Conservation (phyloP, 2,113 vertebrate species). For the Saimiri boliviensis region DNA sequence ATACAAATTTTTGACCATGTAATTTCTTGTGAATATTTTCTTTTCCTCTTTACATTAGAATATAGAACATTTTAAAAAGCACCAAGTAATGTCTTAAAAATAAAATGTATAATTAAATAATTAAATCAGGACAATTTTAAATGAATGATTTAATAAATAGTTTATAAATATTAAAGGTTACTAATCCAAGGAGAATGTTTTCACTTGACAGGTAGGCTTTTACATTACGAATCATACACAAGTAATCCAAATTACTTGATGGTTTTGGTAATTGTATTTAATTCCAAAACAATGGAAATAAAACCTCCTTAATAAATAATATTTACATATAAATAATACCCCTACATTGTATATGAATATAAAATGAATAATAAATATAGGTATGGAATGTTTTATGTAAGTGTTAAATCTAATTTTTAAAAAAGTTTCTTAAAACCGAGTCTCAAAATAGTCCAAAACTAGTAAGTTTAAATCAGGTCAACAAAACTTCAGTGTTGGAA, state of each 20-base stretch:
- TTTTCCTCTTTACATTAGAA: neutral
- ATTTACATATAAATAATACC: neutral
- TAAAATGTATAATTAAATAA: neutral
- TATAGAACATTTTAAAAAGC: neutral
- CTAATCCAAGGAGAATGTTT: neutral
- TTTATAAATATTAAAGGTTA: neutral
- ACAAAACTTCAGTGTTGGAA: neutral
- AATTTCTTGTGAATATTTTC: neutral
- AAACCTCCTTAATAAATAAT: neutral
- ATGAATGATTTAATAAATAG: neutral
- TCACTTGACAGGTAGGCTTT: neutral
- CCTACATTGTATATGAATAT: neutral
- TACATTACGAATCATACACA: neutral
- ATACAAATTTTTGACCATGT: neutral
- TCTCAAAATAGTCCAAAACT: neutral
- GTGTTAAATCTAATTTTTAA: neutral
- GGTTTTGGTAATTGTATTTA: neutral
- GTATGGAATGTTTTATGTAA: neutral
- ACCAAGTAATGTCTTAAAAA: neutral
- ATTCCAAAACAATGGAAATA: neutral
- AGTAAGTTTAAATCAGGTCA: neutral
- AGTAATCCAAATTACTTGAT: neutral
- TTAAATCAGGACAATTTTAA: neutral
- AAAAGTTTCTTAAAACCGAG: neutral
- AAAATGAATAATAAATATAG: conserved; percentile 13